These are phyloP conservation scores for Danio aesculapii DNA, from an alignment of 2,797 vertebrate genomes.

Conservation along the genomic window DNA sequence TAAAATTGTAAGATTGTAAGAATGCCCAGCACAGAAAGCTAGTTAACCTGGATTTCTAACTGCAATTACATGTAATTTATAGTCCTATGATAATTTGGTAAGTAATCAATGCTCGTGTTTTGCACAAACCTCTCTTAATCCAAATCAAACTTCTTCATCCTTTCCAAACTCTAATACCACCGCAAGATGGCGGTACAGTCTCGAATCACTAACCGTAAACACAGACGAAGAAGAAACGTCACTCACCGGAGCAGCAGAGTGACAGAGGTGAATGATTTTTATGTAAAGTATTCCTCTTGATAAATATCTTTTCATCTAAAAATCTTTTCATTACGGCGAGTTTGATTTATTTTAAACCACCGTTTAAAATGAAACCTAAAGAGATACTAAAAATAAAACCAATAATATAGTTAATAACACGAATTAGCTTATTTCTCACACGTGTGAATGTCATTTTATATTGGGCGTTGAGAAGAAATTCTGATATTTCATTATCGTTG, in stretches of 20 bases:
- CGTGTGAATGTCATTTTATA: background rate
- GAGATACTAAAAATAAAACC: background rate
- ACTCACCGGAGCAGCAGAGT: too few species aligned
- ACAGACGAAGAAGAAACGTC: slow-evolving; percentile 25
- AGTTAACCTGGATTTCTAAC: too few species aligned
- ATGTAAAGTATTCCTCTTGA: background rate
- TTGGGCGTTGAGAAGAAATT: background rate
- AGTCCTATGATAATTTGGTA: too few species aligned
- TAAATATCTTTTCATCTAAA: too few species aligned
- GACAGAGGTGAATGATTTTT: slow-evolving; percentile 7
- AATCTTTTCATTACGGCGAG: too few species aligned
- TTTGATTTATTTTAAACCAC: background rate
- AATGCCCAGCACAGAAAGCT: too few species aligned
- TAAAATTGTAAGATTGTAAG: too few species aligned
- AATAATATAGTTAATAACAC: background rate
- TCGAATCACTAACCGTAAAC: background rate
- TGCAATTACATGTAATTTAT: too few species aligned
- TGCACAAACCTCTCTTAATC: background rate
- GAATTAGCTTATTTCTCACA: background rate
- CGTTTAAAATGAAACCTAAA: background rate
- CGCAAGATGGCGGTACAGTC: slow-evolving; percentile 1
- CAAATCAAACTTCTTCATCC: too few species aligned
- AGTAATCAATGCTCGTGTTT: too few species aligned
- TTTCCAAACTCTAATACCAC: too few species aligned
- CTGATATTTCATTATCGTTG: background rate